phyloP scores from a whole-genome alignment of 2,888 invertebrate species.

The Caenorhabditis sp. region DNA sequence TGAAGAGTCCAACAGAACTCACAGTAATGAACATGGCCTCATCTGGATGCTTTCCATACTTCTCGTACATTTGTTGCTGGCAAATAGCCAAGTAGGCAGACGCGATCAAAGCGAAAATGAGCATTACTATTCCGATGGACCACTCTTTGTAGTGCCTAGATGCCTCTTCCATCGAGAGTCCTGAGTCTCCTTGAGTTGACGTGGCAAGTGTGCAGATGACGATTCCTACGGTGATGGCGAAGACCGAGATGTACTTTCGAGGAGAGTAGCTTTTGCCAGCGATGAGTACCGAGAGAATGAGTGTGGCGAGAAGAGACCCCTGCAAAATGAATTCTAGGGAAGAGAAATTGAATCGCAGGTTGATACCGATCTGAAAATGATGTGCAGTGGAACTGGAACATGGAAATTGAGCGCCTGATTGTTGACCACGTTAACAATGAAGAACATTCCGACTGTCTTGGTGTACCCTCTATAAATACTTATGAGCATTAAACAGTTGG shows the following conservation, averaged over 20 bases:
- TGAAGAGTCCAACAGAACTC: constrained; percentile 68
- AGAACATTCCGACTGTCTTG: constrained; percentile 92
- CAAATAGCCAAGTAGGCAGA: constrained; percentile 89
- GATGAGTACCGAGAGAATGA: constrained; percentile 94
- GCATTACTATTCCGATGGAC: constrained; percentile 85
- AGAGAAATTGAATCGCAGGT: constrained; percentile 16
- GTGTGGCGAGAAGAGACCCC: constrained; percentile 97
- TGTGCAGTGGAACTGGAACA: constrained; percentile 97
- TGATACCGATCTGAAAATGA: constrained; percentile 94
- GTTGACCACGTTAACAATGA: constrained; percentile 91
- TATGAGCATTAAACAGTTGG: too few relatives aligned
- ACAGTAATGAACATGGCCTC: constrained; percentile 85
- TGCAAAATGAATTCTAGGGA: constrained; percentile 83
- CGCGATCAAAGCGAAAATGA: constrained; percentile 92
- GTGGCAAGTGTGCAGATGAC: constrained; percentile 91
- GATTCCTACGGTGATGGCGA: constrained; percentile 95
- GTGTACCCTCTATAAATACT: constrained; percentile 89
- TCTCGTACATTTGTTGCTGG: constrained; percentile 84
- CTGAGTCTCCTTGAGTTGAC: constrained; percentile 62
- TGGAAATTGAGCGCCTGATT: constrained; percentile 97
- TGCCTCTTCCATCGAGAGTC: constrained; percentile 77
- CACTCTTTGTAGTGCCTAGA: constrained; percentile 81
- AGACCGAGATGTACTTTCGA: constrained; percentile 92
- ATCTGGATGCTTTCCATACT: constrained; percentile 93
- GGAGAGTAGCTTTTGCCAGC: constrained; percentile 88